Base-by-base conservation (phyloP, 2,113 vertebrate genomes). In the Cyanocitta stelleri region DNA sequence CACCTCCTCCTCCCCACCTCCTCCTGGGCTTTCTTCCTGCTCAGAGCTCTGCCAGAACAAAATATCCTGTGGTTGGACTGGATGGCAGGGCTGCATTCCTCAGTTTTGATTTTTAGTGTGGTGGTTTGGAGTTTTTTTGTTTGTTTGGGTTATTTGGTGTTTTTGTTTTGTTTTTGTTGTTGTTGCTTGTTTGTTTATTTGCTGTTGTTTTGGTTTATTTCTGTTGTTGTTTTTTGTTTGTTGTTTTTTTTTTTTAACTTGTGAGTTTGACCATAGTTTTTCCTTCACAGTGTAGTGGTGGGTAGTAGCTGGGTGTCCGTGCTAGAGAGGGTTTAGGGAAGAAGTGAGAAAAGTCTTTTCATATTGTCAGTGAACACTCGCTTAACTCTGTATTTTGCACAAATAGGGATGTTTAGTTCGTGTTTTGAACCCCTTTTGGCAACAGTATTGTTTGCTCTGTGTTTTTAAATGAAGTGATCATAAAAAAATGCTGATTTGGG, bases 21-120 rank as follows among this genome's bases (percentile, higher is more conserved):
- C 7, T 61, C 10, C n/a, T 82, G 35, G 35, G 8, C 32, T 3
- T 51, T 21, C 11, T 30, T 35, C 58, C 22, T 14, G 37, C 26
- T 81, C 41, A 49, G 46, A 61, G 16, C 39, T 80, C 29, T 95
- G 21, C 39, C 35, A 67, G 54, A 76, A 61, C 26, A 80, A 87
- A 89, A 76, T 86, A 73, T 6, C 14, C 19, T 6, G 22, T 63
- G 33, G 5, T 33, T 63, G 17, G 22, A 41, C 85, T 24, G 20
- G 22, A 94, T 92, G 63, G 10, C 82, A 74, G 66, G 16, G 24
- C 54, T 67, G 24, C 37, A 86, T 96, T 97, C 83, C 71, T 94
- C 71, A 73, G 56, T 81, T 81, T 82, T 81, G 33, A 14, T 20
- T 62, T 58, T 33, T 63, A 16, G 2, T 17, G 22, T 44, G 39